Base-by-base conservation (phyloP, 2,113 vertebrate species). In the Emydura subglobosa region DNA sequence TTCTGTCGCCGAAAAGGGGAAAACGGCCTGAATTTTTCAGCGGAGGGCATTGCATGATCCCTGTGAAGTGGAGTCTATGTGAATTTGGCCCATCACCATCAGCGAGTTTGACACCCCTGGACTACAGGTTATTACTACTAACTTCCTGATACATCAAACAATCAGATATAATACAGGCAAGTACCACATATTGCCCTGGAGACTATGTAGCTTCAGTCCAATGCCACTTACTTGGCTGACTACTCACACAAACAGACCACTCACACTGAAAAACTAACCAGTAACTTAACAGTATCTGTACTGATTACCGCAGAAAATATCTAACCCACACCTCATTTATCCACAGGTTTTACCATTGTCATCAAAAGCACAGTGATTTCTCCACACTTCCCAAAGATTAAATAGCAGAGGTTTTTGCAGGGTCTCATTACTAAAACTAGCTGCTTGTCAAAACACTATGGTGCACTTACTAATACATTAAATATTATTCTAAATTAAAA, bases 241-340 rank as follows among this genome's bases (percentile, higher is more conserved):
- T 54, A 59, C 0, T 82, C 39, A 39, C 39, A 65, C 31, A 25
- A 13, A 16, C 16, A 53, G 51, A 53, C 16, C 5, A 53, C 16
- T 84, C 91, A 2, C 34, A 42, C 61, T 76, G 22, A 0, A 47
- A 2, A 47, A 9, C 59, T 1, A 57, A 24, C 5, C 9, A 61
- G n/a, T 0, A 0, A 84, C 44, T 0, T 55, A 51, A 29, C 16
- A 29, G 34, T 57, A 54, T 0, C 5, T 42, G 72, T 34, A 8
- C 6, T 34, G 31, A 65, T 65, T 65, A n/a, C 61, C 34, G 1
- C 0, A 53, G 50, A 7, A 13, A 54, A 34, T 54, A 0, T 9
- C 79, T 76, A 55, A 50, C 81, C 51, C 65, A 21, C 1, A 10
- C 79, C 50, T 54, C 55, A 51, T n/a, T 72, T 76, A 87, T 1